phyloP scores from a whole-genome alignment of 2,888 invertebrate genomes.

The Apodemia mormo region DNA sequence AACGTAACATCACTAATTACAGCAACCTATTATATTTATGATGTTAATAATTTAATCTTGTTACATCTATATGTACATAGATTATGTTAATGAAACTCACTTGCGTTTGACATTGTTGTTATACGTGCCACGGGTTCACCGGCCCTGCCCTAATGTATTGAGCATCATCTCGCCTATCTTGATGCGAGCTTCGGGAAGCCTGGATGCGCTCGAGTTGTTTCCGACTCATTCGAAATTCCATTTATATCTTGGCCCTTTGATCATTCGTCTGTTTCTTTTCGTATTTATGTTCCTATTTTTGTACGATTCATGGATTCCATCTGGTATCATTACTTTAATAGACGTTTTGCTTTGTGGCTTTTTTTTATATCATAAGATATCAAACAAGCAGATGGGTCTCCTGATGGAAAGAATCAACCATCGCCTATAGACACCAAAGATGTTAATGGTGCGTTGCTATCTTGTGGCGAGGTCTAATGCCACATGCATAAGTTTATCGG shows the following conservation, averaged over 20 bases:
- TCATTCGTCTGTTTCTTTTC: conserved; percentile 42
- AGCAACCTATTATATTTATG: no score
- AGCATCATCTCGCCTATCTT: conserved; percentile 23
- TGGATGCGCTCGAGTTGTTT: conserved; percentile 16
- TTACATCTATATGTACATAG: no score
- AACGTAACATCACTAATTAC: no score
- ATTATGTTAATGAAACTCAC: no score
- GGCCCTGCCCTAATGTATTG: conserved; percentile 25
- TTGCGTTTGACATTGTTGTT: neutral
- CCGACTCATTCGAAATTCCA: conserved; percentile 48
- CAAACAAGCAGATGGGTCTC: no score
- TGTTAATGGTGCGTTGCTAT: no score
- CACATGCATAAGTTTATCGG: no score
- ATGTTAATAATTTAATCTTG: no score
- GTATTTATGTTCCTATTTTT: conserved; percentile 35
- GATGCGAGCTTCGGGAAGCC: conserved; percentile 22
- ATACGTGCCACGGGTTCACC: neutral
- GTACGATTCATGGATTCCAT: conserved; percentile 25
- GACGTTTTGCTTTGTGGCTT: neutral
- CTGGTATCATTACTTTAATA: conserved; percentile 19
- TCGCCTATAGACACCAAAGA: no score
- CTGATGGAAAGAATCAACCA: no score
- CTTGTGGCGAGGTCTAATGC: no score
- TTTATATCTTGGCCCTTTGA: conserved; percentile 56
- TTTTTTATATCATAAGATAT: no score